A percentile compares a stretch with the other conserved stretches of the same genome.
Conservation (phyloP, 2,888 invertebrate species). For the Sarcophaga carnaria region DNA sequence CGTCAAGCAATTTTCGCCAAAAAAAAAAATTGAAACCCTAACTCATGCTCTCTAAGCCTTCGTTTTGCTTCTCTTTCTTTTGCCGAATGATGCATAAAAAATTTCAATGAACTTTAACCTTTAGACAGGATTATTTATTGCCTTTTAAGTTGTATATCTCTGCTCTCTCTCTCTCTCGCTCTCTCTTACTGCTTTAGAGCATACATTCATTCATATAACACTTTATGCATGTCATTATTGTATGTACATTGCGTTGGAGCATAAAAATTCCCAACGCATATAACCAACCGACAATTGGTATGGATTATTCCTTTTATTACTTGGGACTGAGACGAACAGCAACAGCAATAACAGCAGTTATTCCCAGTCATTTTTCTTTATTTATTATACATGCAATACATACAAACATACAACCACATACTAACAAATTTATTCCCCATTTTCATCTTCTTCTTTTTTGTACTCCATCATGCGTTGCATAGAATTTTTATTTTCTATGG, state of each 20-base stretch:
- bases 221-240: slow-evolving; percentile 46
- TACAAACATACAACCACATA: background rate
- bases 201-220: slow-evolving; percentile 17
- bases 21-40: no score
- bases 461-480: no score
- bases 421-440: no score
- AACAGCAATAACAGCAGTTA: background rate
- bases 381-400: background rate
- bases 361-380: background rate
- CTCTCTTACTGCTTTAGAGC: background rate
- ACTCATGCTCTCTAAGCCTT: background rate
- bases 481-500: no score
- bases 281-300: slow-evolving; percentile 52
- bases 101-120: slow-evolving; percentile 61
- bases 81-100: background rate
- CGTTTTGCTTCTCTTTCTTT: background rate
- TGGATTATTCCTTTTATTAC: slow-evolving; percentile 30
- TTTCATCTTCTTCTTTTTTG: no score
- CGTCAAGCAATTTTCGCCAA: background rate
- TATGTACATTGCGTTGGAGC: slow-evolving; percentile 5
- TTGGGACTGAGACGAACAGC: background rate
- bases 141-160: slow-evolving; percentile 22
- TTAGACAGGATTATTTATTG: slow-evolving; percentile 42
- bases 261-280: slow-evolving; percentile 32
- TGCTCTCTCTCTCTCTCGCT: slow-evolving; percentile 3